Base-by-base conservation (phyloP, 2,113 vertebrate species). In the Pardalotus punctatus region DNA sequence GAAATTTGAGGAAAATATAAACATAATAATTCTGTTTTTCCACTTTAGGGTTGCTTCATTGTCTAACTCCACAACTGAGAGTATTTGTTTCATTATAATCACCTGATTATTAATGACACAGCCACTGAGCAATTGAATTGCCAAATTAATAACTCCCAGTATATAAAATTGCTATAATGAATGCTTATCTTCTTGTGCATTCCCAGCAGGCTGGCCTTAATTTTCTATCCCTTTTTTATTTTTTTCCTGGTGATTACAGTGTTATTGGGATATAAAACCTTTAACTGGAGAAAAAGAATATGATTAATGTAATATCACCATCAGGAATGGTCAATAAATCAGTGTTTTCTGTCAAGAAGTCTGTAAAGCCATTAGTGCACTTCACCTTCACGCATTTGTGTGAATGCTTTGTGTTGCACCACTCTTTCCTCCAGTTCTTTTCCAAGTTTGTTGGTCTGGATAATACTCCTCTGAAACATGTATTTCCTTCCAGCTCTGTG, bases 371-470 rank as follows among this genome's bases (percentile, higher is more conserved):
- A 29, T 40, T 47, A 17, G 53, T 17, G 18, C 43, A 7, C 27
- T 56, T 86, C 9, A 15, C 16, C 11, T 33, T 42, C 0, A 0
- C 14, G 27, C 7, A 8, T 25, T 23, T 29, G 7, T 78, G 42
- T 21, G 8, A 14, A 27, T 16, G 10, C 7, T 9, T 36, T 40
- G n/a, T 14, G 20, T 48, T 76, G 20, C 2, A 5, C 23, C 0
- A 2, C 28, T 23, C 6, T 76, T 64, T 8, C 35, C 53, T 43
- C 5, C 11, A 10, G 7, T 42, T 76, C 40, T 57, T 65, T 69
- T 38, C 64, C 25, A 33, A 20, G 14, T 35, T 61, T 58, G 9
- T 12, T 83, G 42, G 18, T 53, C 27, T 77, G 31, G n/a, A 12
- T 31, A 33, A 51, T 5, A 17, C 16, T 42, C 23, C 48, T 35